Percentiles rank a stretch among this genome's conserved stretches.
phyloP scores from a whole-genome alignment of 2,113 vertebrate species.

The Melanostigma gelatinosum region DNA sequence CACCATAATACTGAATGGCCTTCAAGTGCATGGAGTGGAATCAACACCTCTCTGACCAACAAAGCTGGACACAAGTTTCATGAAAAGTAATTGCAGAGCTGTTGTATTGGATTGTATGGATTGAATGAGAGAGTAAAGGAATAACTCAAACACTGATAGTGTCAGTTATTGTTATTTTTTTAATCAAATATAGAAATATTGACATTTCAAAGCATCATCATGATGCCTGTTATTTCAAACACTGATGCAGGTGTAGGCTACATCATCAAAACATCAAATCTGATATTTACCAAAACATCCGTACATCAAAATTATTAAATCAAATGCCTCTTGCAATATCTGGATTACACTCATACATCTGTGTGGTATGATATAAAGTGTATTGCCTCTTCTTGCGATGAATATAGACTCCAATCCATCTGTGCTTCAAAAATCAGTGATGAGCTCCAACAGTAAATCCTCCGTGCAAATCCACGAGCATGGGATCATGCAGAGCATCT shows the following conservation, averaged over 20 bases:
- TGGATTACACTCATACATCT: conserved; percentile 1
- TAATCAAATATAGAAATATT: background rate
- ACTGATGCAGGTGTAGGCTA: background rate
- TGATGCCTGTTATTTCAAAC: background rate
- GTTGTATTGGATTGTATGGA: background rate
- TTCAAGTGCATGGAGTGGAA: background rate
- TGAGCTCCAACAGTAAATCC: conserved; percentile 46
- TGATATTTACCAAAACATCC: background rate
- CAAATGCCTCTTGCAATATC: conserved; percentile 1
- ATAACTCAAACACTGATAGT: background rate
- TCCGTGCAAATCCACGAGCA: conserved; percentile 36
- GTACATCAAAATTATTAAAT: background rate
- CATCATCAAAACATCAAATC: background rate
- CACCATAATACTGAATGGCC: background rate
- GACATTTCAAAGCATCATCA: background rate
- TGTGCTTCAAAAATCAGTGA: conserved; percentile 24
- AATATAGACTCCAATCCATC: conserved; percentile 10
- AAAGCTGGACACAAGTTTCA: background rate
- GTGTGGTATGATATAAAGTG: background rate
- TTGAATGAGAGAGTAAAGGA: background rate
- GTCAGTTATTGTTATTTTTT: background rate
- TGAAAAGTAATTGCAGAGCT: background rate
- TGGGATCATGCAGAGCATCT: conserved; percentile 26
- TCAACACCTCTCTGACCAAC: background rate
- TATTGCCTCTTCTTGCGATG: background rate